These are phyloP conservation scores for Coranthus polyacanthus DNA, from an alignment of 2,797 vertebrate species.

Conservation along the genomic window DNA sequence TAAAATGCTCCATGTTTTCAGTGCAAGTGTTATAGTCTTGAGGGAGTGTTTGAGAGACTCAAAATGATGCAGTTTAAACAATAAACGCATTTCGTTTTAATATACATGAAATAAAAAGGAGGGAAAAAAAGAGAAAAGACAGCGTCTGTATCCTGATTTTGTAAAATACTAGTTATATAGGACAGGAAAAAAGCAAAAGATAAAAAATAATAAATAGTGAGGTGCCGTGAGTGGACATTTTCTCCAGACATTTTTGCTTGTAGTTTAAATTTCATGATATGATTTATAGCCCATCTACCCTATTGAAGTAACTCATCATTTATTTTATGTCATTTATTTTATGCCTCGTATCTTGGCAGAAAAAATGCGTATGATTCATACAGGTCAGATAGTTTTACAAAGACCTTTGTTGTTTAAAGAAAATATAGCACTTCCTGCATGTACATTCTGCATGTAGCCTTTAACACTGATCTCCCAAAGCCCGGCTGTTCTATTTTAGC, in stretches of 20 bases:
- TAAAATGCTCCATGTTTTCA: conserved; percentile 1
- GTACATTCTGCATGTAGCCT: conserved; percentile 8
- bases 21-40: too few species aligned
- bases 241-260: conserved; percentile 18
- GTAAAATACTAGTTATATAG: not conserved
- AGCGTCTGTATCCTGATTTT: not conserved
- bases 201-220: conserved; percentile 13
- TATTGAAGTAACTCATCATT: conserved; percentile 3
- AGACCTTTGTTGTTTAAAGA: conserved; percentile 3
- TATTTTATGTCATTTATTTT: not conserved
- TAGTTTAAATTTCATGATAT: conserved; percentile 13
- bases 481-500: conserved; percentile 42
- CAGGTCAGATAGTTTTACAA: conserved; percentile 1
- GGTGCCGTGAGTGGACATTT: conserved; percentile 3
- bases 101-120: too few species aligned
- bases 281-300: not conserved
- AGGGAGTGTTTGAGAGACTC: too few species aligned
- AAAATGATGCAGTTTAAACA: too few species aligned
- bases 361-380: conserved; percentile 18
- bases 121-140: too few species aligned
- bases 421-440: conserved; percentile 14
- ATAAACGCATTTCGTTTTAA: too few species aligned
- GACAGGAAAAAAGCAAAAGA: conserved; percentile 17
- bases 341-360: conserved; percentile 15
- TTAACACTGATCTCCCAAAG: not conserved